Percentiles rank a stretch among this genome's conserved stretches.
Evolutionary conservation across 2,888 invertebrate species (phyloP).

Genomic region (Calliphora vomitoria): DNA sequence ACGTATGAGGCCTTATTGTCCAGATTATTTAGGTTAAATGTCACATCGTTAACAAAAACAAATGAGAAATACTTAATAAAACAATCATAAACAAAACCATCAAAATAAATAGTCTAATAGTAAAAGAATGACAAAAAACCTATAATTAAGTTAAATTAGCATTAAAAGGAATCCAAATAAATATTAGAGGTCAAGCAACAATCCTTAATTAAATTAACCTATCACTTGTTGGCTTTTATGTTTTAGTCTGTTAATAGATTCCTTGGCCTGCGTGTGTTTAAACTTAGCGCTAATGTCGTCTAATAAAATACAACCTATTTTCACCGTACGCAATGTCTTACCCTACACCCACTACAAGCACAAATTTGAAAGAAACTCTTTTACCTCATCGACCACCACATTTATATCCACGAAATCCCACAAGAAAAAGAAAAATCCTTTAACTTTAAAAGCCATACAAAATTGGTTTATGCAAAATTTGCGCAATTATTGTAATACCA

Average conservation of each 20-base stretch:
- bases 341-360: conserved; percentile 34
- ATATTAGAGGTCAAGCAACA: background rate
- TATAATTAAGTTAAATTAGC: conserved; percentile 62
- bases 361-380: conserved; percentile 9
- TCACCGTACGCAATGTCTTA: conserved; percentile 21
- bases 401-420: background rate
- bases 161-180: conserved; percentile 2
- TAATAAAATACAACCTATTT: conserved; percentile 65
- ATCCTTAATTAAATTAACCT: conserved; percentile 49
- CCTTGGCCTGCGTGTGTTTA: background rate
- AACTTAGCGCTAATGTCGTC: conserved; percentile 22
- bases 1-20: conserved; percentile 20
- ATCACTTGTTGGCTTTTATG: conserved; percentile 33
- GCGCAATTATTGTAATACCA: conserved; percentile 88
- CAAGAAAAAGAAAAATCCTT: background rate
- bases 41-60: background rate
- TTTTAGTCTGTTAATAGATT: conserved; percentile 8
- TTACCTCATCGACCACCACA: background rate
- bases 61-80: background rate
- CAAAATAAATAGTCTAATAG: conserved; percentile 8
- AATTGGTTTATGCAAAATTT: conserved; percentile 81
- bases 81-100: background rate
- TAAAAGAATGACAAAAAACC: conserved; percentile 18
- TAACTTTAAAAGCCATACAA: conserved; percentile 53
- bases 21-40: conserved; percentile 27